phyloP scores from a whole-genome alignment of 2,113 vertebrate genomes.

The Pyrgilauda ruficollis region DNA sequence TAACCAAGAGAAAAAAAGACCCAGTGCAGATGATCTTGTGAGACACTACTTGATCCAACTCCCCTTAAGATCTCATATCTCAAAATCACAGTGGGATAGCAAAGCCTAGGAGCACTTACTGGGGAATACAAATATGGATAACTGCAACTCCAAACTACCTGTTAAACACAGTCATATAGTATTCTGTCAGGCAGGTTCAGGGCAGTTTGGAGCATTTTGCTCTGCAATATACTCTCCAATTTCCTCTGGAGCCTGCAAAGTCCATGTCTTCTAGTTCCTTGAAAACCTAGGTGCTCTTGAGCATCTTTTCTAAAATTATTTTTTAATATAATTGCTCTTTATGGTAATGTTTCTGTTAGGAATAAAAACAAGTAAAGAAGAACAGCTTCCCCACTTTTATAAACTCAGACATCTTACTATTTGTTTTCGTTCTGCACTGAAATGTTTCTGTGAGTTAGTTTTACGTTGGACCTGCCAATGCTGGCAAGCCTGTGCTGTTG shows the following conservation, averaged over 20 bases:
- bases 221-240: neutral
- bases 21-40: constrained; percentile 47
- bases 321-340: neutral
- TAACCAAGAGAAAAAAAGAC: constrained; percentile 25
- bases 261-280: neutral
- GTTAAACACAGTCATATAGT: constrained; percentile 45
- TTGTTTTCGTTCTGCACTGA: neutral
- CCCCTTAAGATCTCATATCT: constrained; percentile 63
- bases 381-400: neutral
- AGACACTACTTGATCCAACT: constrained; percentile 52
- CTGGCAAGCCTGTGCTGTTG: neutral
- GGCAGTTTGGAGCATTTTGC: neutral
- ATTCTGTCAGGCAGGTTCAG: constrained; percentile 35
- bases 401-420: neutral
- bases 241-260: neutral
- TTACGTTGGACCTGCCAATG: neutral
- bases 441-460: neutral
- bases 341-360: neutral
- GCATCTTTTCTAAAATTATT: no score
- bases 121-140: constrained; percentile 62
- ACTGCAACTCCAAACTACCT: constrained; percentile 42
- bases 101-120: constrained; percentile 43
- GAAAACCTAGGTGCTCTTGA: neutral
- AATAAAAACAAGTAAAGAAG: neutral
- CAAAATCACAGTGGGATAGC: constrained; percentile 61